These are phyloP conservation scores for Melipona bicolor DNA, from an alignment of 2,888 invertebrate genomes.

Conservation along the genomic window DNA sequence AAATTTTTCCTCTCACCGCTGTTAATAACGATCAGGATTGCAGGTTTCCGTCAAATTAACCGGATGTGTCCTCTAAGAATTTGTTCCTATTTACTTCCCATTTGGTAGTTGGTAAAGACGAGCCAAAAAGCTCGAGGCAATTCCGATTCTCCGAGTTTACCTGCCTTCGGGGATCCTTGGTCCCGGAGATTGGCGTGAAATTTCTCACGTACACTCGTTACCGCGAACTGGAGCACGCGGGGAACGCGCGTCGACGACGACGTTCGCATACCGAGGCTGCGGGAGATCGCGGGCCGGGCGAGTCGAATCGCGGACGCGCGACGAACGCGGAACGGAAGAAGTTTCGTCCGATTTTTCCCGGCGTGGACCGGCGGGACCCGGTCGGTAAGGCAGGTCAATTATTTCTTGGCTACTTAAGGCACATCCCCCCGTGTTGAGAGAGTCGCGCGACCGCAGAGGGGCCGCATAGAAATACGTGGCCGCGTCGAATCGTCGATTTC, in stretches of 20 bases:
- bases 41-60: background rate
- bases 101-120: background rate
- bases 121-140: no score
- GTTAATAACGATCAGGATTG: no score
- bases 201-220: constrained; percentile 40
- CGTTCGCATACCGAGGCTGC: constrained; percentile 29
- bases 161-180: background rate
- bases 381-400: constrained; percentile 64
- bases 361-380: background rate
- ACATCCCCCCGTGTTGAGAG: constrained; percentile 71
- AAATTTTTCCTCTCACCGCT: background rate
- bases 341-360: constrained; percentile 56
- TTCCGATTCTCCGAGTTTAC: no score
- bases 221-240: constrained; percentile 33
- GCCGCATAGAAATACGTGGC: constrained; percentile 79
- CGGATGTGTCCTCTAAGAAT: background rate
- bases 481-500: constrained; percentile 83
- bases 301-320: constrained; percentile 72
- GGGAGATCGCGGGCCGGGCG: constrained; percentile 71
- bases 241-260: constrained; percentile 40
- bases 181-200: constrained; percentile 54
- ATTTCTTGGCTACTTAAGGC: constrained; percentile 74
- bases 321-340: constrained; percentile 57
- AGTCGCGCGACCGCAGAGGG: constrained; percentile 76
- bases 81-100: background rate